Evolutionary conservation across 2,113 vertebrate species (phyloP).

Genomic region (Carollia perspicillata): DNA sequence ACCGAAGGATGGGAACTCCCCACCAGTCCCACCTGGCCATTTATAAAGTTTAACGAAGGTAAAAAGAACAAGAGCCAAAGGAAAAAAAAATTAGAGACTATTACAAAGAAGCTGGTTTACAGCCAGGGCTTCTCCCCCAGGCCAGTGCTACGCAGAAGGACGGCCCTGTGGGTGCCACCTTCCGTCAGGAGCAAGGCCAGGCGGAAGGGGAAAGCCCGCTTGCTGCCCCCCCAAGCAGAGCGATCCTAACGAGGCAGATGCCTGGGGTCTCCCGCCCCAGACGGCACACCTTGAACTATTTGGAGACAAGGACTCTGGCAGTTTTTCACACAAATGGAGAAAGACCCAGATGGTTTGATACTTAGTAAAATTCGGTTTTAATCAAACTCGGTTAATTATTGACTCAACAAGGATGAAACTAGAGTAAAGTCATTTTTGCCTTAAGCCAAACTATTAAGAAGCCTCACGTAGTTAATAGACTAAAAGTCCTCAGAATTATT

Average conservation of each 20-base stretch:
- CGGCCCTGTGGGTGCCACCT: fast-evolving
- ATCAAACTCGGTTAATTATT: slow-evolving; percentile 76
- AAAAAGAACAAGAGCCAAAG: background rate
- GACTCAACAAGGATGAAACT: slow-evolving; percentile 78
- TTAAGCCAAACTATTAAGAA: slow-evolving; percentile 79
- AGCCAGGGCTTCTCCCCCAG: background rate
- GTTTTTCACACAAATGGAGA: background rate
- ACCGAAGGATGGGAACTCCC: background rate
- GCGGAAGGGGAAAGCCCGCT: fast-evolving
- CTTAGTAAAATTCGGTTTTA: slow-evolving; percentile 58
- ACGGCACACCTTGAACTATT: fast-evolving
- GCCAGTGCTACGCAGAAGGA: background rate
- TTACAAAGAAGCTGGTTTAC: background rate
- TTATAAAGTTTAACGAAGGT: background rate
- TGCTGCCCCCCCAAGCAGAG: fast-evolving
- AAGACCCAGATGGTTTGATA: background rate
- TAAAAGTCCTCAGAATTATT: slow-evolving; percentile 75
- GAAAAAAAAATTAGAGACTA: background rate
- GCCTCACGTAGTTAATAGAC: slow-evolving; percentile 72
- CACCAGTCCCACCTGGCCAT: background rate
- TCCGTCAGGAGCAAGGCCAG: too few species aligned
- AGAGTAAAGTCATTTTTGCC: slow-evolving; percentile 77
- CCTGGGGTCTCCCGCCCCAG: background rate
- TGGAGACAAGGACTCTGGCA: background rate
- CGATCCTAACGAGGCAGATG: fast-evolving